These are phyloP conservation scores for Brassicogethes aeneus DNA, from an alignment of 2,888 invertebrate species.

Conservation along the genomic window DNA sequence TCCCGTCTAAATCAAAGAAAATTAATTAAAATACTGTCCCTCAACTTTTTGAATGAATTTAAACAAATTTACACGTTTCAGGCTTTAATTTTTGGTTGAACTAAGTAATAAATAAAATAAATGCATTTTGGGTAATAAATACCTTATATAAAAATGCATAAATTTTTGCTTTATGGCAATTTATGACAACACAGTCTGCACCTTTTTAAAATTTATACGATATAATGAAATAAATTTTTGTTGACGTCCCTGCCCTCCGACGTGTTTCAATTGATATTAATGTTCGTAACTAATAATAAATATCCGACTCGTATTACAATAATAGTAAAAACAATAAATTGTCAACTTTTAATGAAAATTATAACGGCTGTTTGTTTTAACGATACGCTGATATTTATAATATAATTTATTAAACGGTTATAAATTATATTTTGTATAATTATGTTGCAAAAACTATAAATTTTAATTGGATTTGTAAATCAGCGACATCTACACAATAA, in stretches of 20 bases:
- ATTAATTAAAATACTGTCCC: constrained; percentile 21
- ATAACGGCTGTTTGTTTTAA: not conserved
- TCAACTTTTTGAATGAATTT: too few species aligned
- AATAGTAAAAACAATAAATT: not conserved
- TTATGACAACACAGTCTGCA: too few species aligned
- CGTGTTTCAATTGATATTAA: not conserved
- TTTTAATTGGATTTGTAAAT: not conserved
- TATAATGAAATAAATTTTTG: too few species aligned
- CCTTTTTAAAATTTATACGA: too few species aligned
- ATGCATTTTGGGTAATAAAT: too few species aligned
- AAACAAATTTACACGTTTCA: too few species aligned
- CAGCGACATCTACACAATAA: not conserved
- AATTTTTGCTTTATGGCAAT: too few species aligned
- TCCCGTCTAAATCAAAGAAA: constrained; percentile 26
- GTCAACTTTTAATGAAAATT: not conserved
- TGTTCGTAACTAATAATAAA: not conserved
- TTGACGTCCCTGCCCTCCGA: too few species aligned
- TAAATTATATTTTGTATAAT: not conserved
- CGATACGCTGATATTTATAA: not conserved
- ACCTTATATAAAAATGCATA: too few species aligned
- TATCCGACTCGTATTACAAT: not conserved
- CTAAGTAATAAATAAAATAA: too few species aligned
- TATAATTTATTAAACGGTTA: not conserved
- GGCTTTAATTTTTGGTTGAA: too few species aligned
- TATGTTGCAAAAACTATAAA: constrained; percentile 1